Percentiles rank a stretch among this genome's conserved stretches.
phyloP scores from a whole-genome alignment of 2,797 vertebrate species.

The Saxicola maurus region DNA sequence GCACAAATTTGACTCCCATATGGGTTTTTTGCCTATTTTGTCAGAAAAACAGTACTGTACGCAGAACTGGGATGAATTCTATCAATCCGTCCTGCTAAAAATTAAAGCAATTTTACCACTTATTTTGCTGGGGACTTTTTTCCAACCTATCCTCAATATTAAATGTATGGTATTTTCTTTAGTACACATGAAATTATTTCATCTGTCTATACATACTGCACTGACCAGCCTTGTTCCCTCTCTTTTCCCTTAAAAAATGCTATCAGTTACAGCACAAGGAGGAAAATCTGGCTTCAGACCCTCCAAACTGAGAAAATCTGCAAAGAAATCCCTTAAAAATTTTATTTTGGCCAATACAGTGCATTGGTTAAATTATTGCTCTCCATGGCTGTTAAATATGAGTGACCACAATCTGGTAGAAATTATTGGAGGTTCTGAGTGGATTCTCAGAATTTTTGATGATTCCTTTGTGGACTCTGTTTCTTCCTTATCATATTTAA shows the following conservation, averaged over 20 bases:
- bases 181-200: background rate
- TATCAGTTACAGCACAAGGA: background rate
- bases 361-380: background rate
- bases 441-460: background rate
- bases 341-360: background rate
- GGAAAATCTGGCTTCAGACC: background rate
- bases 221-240: background rate
- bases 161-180: background rate
- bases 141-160: background rate
- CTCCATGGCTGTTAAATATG: background rate
- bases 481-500: background rate
- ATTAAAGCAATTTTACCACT: background rate
- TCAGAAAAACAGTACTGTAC: background rate
- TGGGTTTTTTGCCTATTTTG: background rate
- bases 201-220: background rate
- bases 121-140: background rate
- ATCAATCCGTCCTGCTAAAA: background rate
- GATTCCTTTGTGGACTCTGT: background rate
- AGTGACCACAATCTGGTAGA: background rate
- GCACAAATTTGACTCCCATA: background rate
- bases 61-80: background rate
- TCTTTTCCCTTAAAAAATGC: background rate
- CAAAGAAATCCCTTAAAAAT: background rate
- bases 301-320: background rate
- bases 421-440: background rate